phyloP scores from a whole-genome alignment of 1,140 invertebrate species.

The Drosophila simulans region DNA sequence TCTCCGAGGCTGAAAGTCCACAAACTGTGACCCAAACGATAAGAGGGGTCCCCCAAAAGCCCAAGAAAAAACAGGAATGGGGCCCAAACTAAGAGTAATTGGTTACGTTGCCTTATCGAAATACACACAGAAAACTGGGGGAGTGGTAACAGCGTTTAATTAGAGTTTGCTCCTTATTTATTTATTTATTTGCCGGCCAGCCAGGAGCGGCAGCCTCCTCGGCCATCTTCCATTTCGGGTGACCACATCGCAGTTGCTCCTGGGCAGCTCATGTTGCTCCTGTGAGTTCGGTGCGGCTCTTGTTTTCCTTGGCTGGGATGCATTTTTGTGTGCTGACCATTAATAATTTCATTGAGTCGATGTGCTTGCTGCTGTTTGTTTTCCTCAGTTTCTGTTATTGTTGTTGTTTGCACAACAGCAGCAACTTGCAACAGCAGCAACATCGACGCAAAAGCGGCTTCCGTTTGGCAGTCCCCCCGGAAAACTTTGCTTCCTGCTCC shows the following conservation, averaged over 20 bases:
- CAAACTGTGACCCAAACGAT: slow-evolving; percentile 44
- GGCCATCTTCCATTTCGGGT: slow-evolving; percentile 2
- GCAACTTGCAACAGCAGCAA: slow-evolving; percentile 21
- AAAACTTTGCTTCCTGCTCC: slow-evolving; percentile 19
- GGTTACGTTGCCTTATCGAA: slow-evolving; percentile 61
- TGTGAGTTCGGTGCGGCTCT: neutral
- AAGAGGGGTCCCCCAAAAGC: slow-evolving; percentile 9
- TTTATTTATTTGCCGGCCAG: slow-evolving; percentile 63
- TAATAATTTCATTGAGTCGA: slow-evolving; percentile 76
- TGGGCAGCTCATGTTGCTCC: slow-evolving; percentile 11
- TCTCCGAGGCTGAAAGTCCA: slow-evolving; percentile 23
- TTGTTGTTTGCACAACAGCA: slow-evolving; percentile 28
- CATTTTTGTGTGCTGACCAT: slow-evolving; percentile 69
- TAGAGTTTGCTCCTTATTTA: slow-evolving; percentile 81
- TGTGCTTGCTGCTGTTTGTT: slow-evolving; percentile 33
- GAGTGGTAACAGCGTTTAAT: slow-evolving; percentile 69
- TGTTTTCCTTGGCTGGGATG: slow-evolving; percentile 29
- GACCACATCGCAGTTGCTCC: slow-evolving; percentile 20
- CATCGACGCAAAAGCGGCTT: slow-evolving; percentile 45
- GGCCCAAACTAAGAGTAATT: slow-evolving; percentile 24
- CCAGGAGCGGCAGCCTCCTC: slow-evolving; percentile 5
- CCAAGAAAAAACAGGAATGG: neutral
- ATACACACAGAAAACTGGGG: slow-evolving; percentile 19
- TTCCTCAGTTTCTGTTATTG: slow-evolving; percentile 15
- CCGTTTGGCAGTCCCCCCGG: slow-evolving; percentile 39